Evolutionary conservation across 30 jellyfish, hydroid and myxozoan species (phyloP), one percentile per base, ranked within the genome.

Genomic region (Sanderia malayensis): DNA sequence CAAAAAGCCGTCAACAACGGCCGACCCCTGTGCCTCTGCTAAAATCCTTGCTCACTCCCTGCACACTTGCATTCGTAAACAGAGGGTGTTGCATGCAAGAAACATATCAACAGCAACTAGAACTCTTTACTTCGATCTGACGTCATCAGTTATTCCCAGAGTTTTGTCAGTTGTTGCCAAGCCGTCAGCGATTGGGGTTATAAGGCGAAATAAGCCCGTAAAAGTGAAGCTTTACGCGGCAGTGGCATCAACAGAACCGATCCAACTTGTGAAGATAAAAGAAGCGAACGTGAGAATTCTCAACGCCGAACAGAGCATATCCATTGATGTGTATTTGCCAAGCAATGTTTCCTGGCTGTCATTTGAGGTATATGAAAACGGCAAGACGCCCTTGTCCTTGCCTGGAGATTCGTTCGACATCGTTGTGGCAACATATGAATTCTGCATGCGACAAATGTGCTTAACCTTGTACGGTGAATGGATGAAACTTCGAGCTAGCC

Each of bases 401-500:
- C 60, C 75, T 0, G 59, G 0, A 0, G 44, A 31, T 37, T 18
- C 66, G 49, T 67, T 74, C 3, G 27, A 57, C 24, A 31, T 60
- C 22, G 45, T 32, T 20, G 31, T 74, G 47, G 15, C 73, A 13
- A 33, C 64, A 44, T 74, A 58, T 25, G 78, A 46, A 10, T 74
- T 61, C 34, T 74, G 86, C 76, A 22, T 23, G 25, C 22, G 29
- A n/a, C 27, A 61, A 2, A 31, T 21, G 18, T 74, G 86, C 22
- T n/a, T 61, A 17, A 17, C 27, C 2, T 55, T 15, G 29, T 74
- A 74, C 58, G 4, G 26, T 21, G 27, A 26, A 1, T 59, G 78
- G 86, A 59, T 21, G 62, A 26, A 45, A 11, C 33, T 19, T 46
- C 31, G 55, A 31, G 23, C 61, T n/a, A 30, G 32, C n/a, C n/a